Percentiles rank a stretch among this genome's conserved stretches.
Evolutionary conservation across 2,888 invertebrate genomes (phyloP).

Genomic region (Apoda limacodes): DNA sequence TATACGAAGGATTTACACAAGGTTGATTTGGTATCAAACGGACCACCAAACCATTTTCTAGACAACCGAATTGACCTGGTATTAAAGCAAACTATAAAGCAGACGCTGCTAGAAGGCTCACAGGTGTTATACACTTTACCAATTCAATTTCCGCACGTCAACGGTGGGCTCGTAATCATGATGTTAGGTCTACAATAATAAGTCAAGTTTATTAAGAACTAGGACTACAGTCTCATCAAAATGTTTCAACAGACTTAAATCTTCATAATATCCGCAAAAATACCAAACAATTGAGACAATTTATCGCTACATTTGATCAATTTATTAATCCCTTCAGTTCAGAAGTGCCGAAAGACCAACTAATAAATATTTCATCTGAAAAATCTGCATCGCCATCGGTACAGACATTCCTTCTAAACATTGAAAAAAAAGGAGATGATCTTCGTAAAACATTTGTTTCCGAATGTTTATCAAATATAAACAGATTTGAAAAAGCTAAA

Average conservation of each 20-base stretch:
- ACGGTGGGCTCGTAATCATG: slow-evolving; percentile 18
- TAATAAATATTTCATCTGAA: too few species aligned
- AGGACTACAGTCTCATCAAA: slow-evolving; percentile 7
- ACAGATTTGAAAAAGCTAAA: slow-evolving; percentile 5
- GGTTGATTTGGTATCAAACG: too few species aligned
- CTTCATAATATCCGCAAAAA: slow-evolving; percentile 1
- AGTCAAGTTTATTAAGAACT: slow-evolving; percentile 9
- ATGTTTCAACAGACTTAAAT: slow-evolving; percentile 12
- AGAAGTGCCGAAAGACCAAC: too few species aligned
- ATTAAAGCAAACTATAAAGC: slow-evolving; percentile 25
- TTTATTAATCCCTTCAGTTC: too few species aligned
- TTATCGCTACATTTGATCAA: too few species aligned
- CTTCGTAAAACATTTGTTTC: slow-evolving; percentile 5
- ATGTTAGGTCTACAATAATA: slow-evolving; percentile 6
- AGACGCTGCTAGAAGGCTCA: slow-evolving; percentile 21
- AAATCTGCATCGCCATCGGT: slow-evolving; percentile 2
- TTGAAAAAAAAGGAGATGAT: too few species aligned
- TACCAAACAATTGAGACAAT: slow-evolving; percentile 3
- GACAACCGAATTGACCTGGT: slow-evolving; percentile 9
- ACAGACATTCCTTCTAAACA: too few species aligned
- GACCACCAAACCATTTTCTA: slow-evolving; percentile 5
- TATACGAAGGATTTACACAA: too few species aligned
- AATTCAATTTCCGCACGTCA: slow-evolving; percentile 13
- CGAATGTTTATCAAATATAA: slow-evolving; percentile 3
- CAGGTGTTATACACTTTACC: slow-evolving; percentile 16